A percentile compares a stretch with the other conserved stretches of the same genome.
Evolutionary conservation across 1,140 invertebrate genomes (phyloP).

Genomic region (Pemphigus obesinymphae): DNA sequence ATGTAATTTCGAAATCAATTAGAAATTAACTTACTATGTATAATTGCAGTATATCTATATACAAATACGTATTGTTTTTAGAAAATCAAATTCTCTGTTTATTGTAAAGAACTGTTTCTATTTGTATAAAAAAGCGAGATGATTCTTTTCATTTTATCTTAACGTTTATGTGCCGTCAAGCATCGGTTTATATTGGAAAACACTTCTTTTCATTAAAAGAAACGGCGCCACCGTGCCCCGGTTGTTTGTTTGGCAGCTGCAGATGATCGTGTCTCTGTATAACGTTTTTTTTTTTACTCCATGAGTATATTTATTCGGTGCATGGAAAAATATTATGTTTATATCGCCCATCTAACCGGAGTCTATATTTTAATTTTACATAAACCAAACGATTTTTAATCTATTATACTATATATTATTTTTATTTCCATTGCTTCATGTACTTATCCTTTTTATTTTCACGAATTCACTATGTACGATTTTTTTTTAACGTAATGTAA

Average conservation of each 20-base stretch:
- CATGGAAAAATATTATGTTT: not conserved
- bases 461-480: not conserved
- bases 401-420: no score
- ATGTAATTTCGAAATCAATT: not conserved
- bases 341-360: not conserved
- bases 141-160: not conserved
- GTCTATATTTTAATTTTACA: not conserved
- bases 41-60: not conserved
- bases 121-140: not conserved
- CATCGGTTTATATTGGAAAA: constrained; percentile 7
- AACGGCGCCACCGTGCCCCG: not conserved
- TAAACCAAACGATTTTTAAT: not conserved
- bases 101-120: not conserved
- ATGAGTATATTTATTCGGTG: not conserved
- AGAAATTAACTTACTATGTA: not conserved
- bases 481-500: not conserved
- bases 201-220: constrained; percentile 20
- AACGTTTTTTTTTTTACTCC: not conserved
- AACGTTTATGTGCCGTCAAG: not conserved
- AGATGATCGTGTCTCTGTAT: not conserved
- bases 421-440: not conserved
- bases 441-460: no score
- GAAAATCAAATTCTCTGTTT: not conserved
- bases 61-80: not conserved
- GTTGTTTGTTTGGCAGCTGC: constrained; percentile 6